Percentiles rank a stretch among this genome's conserved stretches.
Evolutionary conservation across 2,888 invertebrate species (phyloP).

Genomic region (Adela reaumurella): DNA sequence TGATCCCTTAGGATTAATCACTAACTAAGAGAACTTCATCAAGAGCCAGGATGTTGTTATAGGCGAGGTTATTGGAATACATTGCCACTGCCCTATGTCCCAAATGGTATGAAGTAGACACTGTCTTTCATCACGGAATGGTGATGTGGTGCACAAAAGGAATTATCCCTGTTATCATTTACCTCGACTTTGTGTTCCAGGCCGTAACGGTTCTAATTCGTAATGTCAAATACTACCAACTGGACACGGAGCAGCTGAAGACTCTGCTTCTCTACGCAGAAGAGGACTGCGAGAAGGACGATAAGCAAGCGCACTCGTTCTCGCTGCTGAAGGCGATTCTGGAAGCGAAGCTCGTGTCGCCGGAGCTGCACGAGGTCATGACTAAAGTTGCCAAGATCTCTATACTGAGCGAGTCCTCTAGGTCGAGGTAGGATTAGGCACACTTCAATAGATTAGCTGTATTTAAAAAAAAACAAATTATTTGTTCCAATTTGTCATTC

Average conservation of each 20-base stretch:
- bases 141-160: no score
- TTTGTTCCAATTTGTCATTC: no score
- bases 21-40: no score
- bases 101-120: no score
- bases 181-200: slow-evolving; percentile 31
- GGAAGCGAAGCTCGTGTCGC: slow-evolving; percentile 65
- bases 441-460: no score
- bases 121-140: no score
- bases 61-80: no score
- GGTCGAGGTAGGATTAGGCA: slow-evolving; percentile 40
- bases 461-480: no score
- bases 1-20: no score
- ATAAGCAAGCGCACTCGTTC: slow-evolving; percentile 85
- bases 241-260: slow-evolving; percentile 74
- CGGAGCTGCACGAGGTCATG: slow-evolving; percentile 80
- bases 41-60: no score
- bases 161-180: slow-evolving; percentile 1
- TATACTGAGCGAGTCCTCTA: slow-evolving; percentile 68
- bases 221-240: slow-evolving; percentile 68
- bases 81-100: no score
- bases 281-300: slow-evolving; percentile 81
- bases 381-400: slow-evolving; percentile 74
- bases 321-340: slow-evolving; percentile 81
- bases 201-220: slow-evolving; percentile 77
- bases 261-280: slow-evolving; percentile 83